Percentiles rank a stretch among this genome's conserved stretches.
Conservation (phyloP, 2,797 vertebrate species). For the Acipenser transmontanus region DNA sequence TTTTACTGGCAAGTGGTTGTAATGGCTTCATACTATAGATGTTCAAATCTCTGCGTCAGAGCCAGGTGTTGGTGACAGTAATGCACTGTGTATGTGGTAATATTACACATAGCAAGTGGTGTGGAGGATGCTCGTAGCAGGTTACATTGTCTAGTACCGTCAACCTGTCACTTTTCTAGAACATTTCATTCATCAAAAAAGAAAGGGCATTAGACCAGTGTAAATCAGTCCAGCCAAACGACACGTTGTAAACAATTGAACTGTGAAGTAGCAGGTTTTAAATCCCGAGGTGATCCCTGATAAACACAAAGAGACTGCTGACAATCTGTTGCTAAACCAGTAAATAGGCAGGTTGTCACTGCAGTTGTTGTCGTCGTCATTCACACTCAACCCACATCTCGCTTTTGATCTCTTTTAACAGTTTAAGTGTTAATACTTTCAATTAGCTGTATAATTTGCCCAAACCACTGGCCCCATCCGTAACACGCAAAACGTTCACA, state of each 20-base stretch:
- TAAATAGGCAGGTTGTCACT: slow-evolving; percentile 30
- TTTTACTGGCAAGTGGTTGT: too few species aligned
- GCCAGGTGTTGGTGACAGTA: too few species aligned
- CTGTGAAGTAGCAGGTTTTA: slow-evolving; percentile 62
- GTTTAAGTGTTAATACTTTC: slow-evolving; percentile 65
- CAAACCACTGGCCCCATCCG: slow-evolving; percentile 14
- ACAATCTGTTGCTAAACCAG: slow-evolving; percentile 59
- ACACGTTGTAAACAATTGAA: slow-evolving; percentile 56
- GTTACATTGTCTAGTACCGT: slow-evolving; percentile 6
- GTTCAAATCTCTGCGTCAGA: too few species aligned
- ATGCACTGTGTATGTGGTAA: too few species aligned
- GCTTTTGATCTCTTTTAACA: slow-evolving; percentile 56
- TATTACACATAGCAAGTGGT: too few species aligned
- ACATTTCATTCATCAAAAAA: slow-evolving; percentile 61
- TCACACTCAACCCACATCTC: slow-evolving; percentile 26
- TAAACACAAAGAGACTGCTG: slow-evolving; percentile 64
- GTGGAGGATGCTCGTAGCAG: too few species aligned
- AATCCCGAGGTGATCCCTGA: slow-evolving; percentile 64
- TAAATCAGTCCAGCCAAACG: slow-evolving; percentile 66
- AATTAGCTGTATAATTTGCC: slow-evolving; percentile 64
- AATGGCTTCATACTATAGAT: too few species aligned
- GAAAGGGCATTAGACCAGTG: slow-evolving; percentile 45
- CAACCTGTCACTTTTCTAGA: slow-evolving; percentile 58
- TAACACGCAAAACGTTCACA: slow-evolving; percentile 10
- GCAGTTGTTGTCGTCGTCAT: slow-evolving; percentile 58